Percentiles rank a stretch among this genome's conserved stretches.
These are phyloP conservation scores for Catostomus latipinnis DNA, from an alignment of 2,797 vertebrate genomes.

Conservation along the genomic window DNA sequence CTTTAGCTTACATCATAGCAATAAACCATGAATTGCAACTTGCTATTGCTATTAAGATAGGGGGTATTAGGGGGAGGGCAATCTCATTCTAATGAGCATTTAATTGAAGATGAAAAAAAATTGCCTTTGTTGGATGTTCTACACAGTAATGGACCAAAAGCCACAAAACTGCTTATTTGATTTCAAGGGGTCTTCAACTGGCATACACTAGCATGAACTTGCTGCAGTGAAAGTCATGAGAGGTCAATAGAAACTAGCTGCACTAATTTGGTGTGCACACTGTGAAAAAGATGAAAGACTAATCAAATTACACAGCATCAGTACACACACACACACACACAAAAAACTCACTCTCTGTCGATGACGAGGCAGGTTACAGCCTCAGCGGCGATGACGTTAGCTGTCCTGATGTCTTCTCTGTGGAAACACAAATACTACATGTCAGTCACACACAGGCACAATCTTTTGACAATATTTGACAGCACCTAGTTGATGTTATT, in stretches of 20 bases:
- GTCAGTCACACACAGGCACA: slow-evolving; percentile 40
- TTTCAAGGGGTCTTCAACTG: not conserved
- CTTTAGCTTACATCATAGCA: too few relatives aligned
- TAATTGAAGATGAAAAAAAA: too few relatives aligned
- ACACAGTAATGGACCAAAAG: too few relatives aligned
- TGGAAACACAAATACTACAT: slow-evolving; percentile 53
- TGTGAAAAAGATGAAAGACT: slow-evolving; percentile 25
- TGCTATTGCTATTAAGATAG: too few relatives aligned
- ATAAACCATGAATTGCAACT: too few relatives aligned
- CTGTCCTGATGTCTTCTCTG: slow-evolving; percentile 94
- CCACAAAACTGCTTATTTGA: not conserved
- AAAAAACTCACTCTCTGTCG: slow-evolving; percentile 91
- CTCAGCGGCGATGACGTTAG: slow-evolving; percentile 90
- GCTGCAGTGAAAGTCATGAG: not conserved
- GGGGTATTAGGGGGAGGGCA: too few relatives aligned
- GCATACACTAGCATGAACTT: not conserved
- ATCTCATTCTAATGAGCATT: too few relatives aligned
- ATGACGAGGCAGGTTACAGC: slow-evolving; percentile 94
- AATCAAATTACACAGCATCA: slow-evolving; percentile 29
- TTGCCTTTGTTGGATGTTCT: too few relatives aligned
- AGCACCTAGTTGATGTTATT: too few relatives aligned
- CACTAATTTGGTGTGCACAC: slow-evolving; percentile 13
- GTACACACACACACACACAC: slow-evolving; percentile 10
- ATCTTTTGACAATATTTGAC: not conserved
- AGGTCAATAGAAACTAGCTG: slow-evolving; percentile 31